Evolutionary conservation across 2,888 invertebrate genomes (phyloP).

Genomic region (Acanthopleura granulata): DNA sequence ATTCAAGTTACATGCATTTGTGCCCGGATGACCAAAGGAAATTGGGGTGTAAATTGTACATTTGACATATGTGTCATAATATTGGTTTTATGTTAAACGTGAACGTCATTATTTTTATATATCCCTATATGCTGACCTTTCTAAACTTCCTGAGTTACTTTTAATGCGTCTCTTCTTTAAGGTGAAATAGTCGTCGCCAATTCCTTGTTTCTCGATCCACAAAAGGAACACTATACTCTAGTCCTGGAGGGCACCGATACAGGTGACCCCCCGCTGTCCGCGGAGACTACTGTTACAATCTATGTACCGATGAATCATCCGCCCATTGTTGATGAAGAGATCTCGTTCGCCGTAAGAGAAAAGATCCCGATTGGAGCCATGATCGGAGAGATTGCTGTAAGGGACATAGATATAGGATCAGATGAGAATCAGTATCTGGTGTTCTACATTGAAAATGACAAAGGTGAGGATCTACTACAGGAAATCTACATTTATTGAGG

Average conservation of each 20-base stretch:
- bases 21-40: too few species aligned
- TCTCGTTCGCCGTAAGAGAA: slow-evolving; percentile 10
- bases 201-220: slow-evolving; percentile 1
- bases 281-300: slow-evolving; percentile 22
- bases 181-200: slow-evolving; percentile 8
- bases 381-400: neutral
- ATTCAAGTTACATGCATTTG: too few species aligned
- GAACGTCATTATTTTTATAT: too few species aligned
- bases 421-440: neutral
- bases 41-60: too few species aligned
- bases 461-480: too few species aligned
- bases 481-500: too few species aligned
- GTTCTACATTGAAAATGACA: neutral
- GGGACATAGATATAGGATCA: slow-evolving; percentile 10
- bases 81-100: too few species aligned
- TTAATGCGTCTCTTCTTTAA: neutral
- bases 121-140: too few species aligned
- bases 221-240: neutral
- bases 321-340: neutral
- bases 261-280: slow-evolving; percentile 26
- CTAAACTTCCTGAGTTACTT: neutral
- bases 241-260: slow-evolving; percentile 25
- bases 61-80: too few species aligned
- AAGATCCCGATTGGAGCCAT: neutral
- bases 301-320: slow-evolving; percentile 28